Evolutionary conservation across 2,888 invertebrate genomes (phyloP).

Genomic region (Mystacides longicornis): DNA sequence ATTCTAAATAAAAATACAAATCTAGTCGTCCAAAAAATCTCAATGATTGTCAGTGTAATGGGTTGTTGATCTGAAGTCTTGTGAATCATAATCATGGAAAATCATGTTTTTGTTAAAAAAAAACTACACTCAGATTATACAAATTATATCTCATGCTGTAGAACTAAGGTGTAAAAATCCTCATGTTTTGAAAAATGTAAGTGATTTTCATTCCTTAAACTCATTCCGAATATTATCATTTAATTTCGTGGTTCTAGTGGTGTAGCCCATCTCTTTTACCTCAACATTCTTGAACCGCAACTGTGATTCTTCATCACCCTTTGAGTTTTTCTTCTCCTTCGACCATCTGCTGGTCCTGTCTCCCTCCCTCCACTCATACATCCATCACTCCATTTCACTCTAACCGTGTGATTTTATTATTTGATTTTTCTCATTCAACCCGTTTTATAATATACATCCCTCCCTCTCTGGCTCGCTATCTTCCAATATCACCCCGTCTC

Average conservation of each 20-base stretch:
- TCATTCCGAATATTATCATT: too few relatives aligned
- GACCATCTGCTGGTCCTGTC: slow-evolving; percentile 3
- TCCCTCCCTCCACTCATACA: slow-evolving; percentile 7
- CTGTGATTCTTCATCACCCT: slow-evolving; percentile 27
- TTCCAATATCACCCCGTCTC: background rate
- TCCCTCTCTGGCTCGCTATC: background rate
- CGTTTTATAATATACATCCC: slow-evolving; percentile 3
- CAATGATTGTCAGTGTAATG: too few relatives aligned
- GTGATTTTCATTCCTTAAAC: too few relatives aligned
- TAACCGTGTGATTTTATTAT: slow-evolving; percentile 3
- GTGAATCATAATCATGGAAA: too few relatives aligned
- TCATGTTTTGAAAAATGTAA: too few relatives aligned
- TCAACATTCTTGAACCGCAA: slow-evolving; percentile 23
- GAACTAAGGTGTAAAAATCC: too few relatives aligned
- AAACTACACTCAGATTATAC: too few relatives aligned
- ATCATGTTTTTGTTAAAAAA: too few relatives aligned
- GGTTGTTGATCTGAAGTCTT: too few relatives aligned
- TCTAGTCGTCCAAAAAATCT: too few relatives aligned
- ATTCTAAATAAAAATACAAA: too few relatives aligned
- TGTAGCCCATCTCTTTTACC: slow-evolving; percentile 12
- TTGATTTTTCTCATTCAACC: slow-evolving; percentile 10
- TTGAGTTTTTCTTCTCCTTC: slow-evolving; percentile 22
- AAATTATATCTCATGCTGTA: too few relatives aligned
- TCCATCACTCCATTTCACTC: slow-evolving; percentile 1
- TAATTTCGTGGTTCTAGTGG: background rate